These are phyloP conservation scores for Chunga burmeisteri DNA, from an alignment of 2,113 vertebrate genomes.

Conservation along the genomic window DNA sequence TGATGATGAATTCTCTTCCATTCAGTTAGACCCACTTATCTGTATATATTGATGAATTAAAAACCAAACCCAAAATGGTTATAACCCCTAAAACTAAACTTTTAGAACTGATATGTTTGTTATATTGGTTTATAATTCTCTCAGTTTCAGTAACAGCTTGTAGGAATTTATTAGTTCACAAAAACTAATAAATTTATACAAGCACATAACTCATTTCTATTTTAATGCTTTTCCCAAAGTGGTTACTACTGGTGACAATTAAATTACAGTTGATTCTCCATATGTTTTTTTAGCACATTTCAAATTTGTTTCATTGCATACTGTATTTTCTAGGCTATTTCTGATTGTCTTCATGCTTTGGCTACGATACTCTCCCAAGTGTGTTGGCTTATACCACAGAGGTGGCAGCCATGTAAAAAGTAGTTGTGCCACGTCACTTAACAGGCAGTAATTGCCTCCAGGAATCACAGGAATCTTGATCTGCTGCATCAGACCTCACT, in stretches of 20 bases:
- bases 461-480: conserved; percentile 36
- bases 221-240: neutral
- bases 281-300: neutral
- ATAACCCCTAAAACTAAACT: neutral
- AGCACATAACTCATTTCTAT: neutral
- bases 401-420: neutral
- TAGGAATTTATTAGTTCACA: neutral
- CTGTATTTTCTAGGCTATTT: neutral
- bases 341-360: neutral
- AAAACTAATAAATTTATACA: neutral
- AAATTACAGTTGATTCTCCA: neutral
- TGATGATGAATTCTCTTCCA: neutral
- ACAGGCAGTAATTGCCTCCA: conserved; percentile 2
- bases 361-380: neutral
- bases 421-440: neutral
- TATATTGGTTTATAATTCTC: neutral
- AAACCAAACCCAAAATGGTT: neutral
- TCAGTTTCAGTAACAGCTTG: neutral
- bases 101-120: neutral
- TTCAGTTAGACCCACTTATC: neutral
- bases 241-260: neutral
- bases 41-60: neutral
- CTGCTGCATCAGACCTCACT: neutral
- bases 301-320: neutral
- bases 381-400: neutral